A percentile compares a stretch with the other conserved stretches of the same genome.
These are phyloP conservation scores for Amiota communis DNA, from an alignment of 2,888 invertebrate genomes.

Conservation along the genomic window DNA sequence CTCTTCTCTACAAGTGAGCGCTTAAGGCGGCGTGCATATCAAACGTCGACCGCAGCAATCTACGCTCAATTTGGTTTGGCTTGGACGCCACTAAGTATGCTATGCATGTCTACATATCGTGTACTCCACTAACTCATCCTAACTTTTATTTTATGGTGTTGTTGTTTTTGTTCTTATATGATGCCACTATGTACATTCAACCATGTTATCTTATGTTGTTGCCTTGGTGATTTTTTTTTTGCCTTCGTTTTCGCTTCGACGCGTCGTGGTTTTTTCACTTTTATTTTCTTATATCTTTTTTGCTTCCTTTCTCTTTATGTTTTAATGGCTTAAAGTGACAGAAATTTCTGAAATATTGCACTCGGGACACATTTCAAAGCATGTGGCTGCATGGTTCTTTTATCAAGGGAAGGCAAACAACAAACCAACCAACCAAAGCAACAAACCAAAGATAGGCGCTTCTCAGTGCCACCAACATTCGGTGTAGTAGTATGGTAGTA, in stretches of 20 bases:
- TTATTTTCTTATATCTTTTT: background rate
- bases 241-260: background rate
- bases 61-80: background rate
- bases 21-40: background rate
- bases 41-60: too few relatives aligned
- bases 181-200: background rate
- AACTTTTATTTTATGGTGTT: background rate
- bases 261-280: background rate
- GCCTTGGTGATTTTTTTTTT: background rate
- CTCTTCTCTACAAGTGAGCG: background rate
- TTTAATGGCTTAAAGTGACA: conserved; percentile 29
- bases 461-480: background rate
- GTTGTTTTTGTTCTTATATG: background rate
- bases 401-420: background rate
- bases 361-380: conserved; percentile 29
- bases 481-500: background rate
- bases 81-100: conserved; percentile 5
- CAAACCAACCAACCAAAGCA: background rate
- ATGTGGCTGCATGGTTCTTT: background rate
- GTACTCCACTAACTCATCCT: background rate
- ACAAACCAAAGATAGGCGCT: background rate
- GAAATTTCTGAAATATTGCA: conserved; percentile 34
- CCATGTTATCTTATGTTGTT: background rate
- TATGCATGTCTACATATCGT: background rate
- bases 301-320: background rate